Percentiles rank a stretch among this genome's conserved stretches.
Conservation (phyloP, 1,140 invertebrate species). For the Drosophila pruinosa region DNA sequence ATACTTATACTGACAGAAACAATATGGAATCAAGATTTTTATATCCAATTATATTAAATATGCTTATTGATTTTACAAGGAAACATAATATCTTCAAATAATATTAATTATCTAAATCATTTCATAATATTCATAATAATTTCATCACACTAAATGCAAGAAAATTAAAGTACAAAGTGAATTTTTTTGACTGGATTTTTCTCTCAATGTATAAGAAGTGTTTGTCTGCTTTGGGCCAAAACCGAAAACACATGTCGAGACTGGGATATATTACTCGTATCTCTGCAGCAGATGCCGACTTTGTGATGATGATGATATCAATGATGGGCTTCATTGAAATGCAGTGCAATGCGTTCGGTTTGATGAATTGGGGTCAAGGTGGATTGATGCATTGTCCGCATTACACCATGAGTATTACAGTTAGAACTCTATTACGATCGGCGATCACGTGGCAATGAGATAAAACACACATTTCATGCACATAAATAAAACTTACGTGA, state of each 20-base stretch:
- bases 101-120: too few relatives aligned
- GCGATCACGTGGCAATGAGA: conserved; percentile 59
- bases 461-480: conserved; percentile 20
- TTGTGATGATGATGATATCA: conserved; percentile 53
- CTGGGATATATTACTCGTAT: background rate
- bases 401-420: conserved; percentile 41
- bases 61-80: too few relatives aligned
- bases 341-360: conserved; percentile 50
- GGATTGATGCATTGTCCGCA: conserved; percentile 33
- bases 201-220: too few relatives aligned
- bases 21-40: too few relatives aligned
- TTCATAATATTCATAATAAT: too few relatives aligned
- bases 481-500: conserved; percentile 64
- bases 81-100: too few relatives aligned
- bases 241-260: background rate
- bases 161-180: too few relatives aligned
- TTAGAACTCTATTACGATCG: conserved; percentile 51
- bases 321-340: conserved; percentile 60
- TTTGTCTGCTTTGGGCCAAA: too few relatives aligned
- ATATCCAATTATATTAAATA: too few relatives aligned
- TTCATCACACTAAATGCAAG: too few relatives aligned
- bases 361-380: conserved; percentile 60
- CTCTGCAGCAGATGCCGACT: conserved; percentile 49
- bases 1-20: too few relatives aligned
- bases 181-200: too few relatives aligned